Evolutionary conservation across 2,888 invertebrate species (phyloP).

Genomic region (Didymodactylos carnosus): DNA sequence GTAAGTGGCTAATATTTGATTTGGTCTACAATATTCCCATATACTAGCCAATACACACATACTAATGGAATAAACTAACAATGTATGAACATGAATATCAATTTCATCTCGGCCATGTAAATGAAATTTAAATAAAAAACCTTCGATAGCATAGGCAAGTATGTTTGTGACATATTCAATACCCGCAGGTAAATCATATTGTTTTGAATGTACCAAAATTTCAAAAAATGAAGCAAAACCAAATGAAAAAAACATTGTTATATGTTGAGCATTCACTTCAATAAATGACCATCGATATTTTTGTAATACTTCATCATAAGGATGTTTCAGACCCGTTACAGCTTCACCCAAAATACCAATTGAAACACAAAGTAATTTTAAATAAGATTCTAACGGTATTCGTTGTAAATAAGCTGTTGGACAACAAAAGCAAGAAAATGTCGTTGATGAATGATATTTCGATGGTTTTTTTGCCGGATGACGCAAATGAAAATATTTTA

Average conservation of each 20-base stretch:
- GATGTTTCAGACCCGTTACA: constrained; percentile 28
- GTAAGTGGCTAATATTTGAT: constrained; percentile 4
- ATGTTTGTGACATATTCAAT: constrained; percentile 31
- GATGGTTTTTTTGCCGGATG: background rate
- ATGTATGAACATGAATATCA: constrained; percentile 2
- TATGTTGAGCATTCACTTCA: constrained; percentile 17
- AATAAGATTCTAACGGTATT: constrained; percentile 11
- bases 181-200: constrained; percentile 3
- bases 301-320: constrained; percentile 27
- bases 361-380: constrained; percentile 15
- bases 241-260: constrained; percentile 12
- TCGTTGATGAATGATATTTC: constrained; percentile 19
- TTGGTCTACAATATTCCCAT: background rate
- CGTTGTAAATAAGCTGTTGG: constrained; percentile 17
- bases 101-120: constrained; percentile 31
- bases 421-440: constrained; percentile 22
- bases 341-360: constrained; percentile 30
- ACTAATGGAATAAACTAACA: background rate
- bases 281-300: constrained; percentile 22
- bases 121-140: constrained; percentile 37
- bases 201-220: constrained; percentile 11
- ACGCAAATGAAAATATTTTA: constrained; percentile 21
- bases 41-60: background rate
- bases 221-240: constrained; percentile 7
- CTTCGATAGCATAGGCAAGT: constrained; percentile 36